Evolutionary conservation across 2,113 vertebrate genomes (phyloP), one percentile per base, ranked within the genome.

Genomic region (Elanoides forficatus): DNA sequence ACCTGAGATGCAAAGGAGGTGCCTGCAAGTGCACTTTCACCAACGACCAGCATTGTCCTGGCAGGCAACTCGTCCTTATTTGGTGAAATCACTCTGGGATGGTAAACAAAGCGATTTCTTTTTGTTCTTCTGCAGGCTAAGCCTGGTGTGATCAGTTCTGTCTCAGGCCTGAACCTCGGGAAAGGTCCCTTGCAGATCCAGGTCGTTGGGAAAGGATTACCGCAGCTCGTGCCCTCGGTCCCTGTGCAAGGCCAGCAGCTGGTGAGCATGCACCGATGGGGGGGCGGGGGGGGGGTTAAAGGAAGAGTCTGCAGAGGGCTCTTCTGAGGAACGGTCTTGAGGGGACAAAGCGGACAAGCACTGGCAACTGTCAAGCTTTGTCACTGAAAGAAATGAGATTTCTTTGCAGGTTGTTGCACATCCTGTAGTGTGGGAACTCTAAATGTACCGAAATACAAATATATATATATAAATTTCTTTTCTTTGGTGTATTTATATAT

Each of bases 91-190:
- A 4, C 47, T 21, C 47, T 2, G 47, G 48, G 47, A 12, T 22
- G 6, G 2, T 21, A 15, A 71, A 38, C 1, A 3, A 9, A 16
- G 27, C 3, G 2, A 4, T 47, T 47, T 15, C 21, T 15, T 25
- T 2, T 21, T 23, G 13, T 22, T 52, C 2, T 15, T 9, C 26
- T 29, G 65, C 98, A 99, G 98, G 87, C 98, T 38, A 98, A 98
- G 92, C 93, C 98, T 34, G 98, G 98, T 60, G 98, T 98, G 82
- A 98, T 99, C 93, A 98, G 98, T 91, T 98, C 98, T 11, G 97
- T 98, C 10, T 97, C 98, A 27, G 96, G 97, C 36, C 94, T 98
- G 76, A 93, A 90, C 78, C 94, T 98, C n/a, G 97, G 97, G 36
- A 98, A 98, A 83, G 97, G 88, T n/a, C 93, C 98, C 15, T 73